Conservation (phyloP, 2,888 invertebrate genomes). For the Heliconius hortense region DNA sequence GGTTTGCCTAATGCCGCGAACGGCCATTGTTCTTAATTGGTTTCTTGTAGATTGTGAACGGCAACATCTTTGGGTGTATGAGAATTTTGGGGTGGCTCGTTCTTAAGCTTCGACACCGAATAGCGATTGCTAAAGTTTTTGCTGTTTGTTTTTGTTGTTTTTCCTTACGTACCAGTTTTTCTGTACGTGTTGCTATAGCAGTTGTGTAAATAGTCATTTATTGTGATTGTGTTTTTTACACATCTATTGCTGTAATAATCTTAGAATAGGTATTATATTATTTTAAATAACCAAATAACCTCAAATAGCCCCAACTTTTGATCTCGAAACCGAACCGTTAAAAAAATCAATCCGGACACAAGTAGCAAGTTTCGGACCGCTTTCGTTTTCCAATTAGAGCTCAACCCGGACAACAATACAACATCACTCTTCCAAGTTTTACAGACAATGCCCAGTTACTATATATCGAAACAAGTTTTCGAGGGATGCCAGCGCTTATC, state of each 20-base stretch:
- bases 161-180: background rate
- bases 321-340: background rate
- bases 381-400: conserved; percentile 32
- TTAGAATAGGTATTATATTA: background rate
- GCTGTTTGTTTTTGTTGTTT: background rate
- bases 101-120: background rate
- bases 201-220: background rate
- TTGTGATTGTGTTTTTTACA: background rate
- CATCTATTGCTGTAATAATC: background rate
- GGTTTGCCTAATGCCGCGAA: conserved; percentile 37
- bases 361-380: conserved; percentile 4
- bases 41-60: conserved; percentile 34
- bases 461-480: conserved; percentile 77
- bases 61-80: conserved; percentile 19
- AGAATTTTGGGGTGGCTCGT: conserved; percentile 21
- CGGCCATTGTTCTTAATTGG: conserved; percentile 46
- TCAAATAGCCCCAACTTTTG: background rate
- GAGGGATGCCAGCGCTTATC: conserved; percentile 77
- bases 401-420: conserved; percentile 35
- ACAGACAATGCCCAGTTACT: conserved; percentile 69
- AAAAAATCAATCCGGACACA: background rate
- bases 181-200: background rate
- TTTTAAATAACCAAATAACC: background rate
- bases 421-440: conserved; percentile 42
- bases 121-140: conserved; percentile 7